Percentiles rank a stretch among this genome's conserved stretches.
Conservation (phyloP, 64 coral and sea anemone genomes). For the Actinia equina region DNA sequence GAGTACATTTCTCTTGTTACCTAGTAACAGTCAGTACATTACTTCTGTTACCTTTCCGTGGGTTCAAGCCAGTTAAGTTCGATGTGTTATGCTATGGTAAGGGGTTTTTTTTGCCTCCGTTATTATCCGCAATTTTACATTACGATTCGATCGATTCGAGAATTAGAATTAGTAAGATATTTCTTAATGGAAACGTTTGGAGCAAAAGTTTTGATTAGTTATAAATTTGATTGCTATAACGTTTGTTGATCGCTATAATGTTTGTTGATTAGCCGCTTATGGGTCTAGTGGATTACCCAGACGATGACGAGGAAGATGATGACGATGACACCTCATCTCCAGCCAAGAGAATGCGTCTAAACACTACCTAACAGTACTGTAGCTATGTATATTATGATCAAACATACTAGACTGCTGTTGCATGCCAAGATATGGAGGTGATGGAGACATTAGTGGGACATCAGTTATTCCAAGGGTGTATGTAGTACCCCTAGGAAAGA, state of each 20-base stretch:
- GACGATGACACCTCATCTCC: slow-evolving; percentile 56
- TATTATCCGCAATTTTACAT: too few species aligned
- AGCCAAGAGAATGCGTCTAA: slow-evolving; percentile 89
- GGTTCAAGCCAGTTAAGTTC: too few species aligned
- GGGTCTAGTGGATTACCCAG: slow-evolving; percentile 93
- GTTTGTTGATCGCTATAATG: slow-evolving; percentile 16
- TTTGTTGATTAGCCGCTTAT: slow-evolving; percentile 57
- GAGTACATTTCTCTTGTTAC: too few species aligned
- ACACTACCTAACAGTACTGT: slow-evolving; percentile 58
- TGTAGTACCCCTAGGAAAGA: neutral
- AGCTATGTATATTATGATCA: neutral
- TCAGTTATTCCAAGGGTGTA: neutral
- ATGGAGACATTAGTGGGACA: neutral
- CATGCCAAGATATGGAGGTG: neutral
- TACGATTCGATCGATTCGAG: too few species aligned
- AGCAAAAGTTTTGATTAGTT: neutral
- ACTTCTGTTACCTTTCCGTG: too few species aligned
- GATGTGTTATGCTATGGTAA: too few species aligned
- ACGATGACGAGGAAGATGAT: slow-evolving; percentile 95
- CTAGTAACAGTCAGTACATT: too few species aligned
- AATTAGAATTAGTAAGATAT: too few species aligned
- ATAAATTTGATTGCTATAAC: neutral
- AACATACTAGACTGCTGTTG: neutral
- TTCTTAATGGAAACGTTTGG: too few species aligned
- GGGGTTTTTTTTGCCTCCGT: too few species aligned